Evolutionary conservation across 2,888 invertebrate genomes (phyloP).

Genomic region (Altica lythri): DNA sequence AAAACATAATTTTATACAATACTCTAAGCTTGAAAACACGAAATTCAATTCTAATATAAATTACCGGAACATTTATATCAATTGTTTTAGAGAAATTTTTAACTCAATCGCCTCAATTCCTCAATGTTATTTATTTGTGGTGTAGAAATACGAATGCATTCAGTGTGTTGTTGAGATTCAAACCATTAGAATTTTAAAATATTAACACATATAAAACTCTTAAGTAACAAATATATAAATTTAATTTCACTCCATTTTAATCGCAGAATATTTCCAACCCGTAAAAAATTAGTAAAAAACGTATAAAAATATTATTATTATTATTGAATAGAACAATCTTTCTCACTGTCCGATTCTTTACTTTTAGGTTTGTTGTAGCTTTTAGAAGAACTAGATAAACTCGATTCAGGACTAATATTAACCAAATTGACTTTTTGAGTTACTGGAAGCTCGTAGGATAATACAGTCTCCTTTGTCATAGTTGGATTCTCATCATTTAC

Average conservation of each 20-base stretch:
- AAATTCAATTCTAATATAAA: no score
- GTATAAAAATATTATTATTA: constrained; percentile 40
- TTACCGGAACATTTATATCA: no score
- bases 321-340: constrained; percentile 52
- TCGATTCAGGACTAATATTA: constrained; percentile 26
- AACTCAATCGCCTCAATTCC: no score
- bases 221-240: constrained; percentile 34
- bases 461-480: constrained; percentile 43
- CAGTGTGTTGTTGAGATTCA: no score
- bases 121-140: no score
- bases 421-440: constrained; percentile 31
- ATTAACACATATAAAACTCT: constrained; percentile 43
- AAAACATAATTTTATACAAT: constrained; percentile 48
- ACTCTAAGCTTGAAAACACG: constrained; percentile 33
- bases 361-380: constrained; percentile 27
- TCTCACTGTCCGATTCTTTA: constrained; percentile 44
- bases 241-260: constrained; percentile 39
- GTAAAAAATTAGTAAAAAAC: constrained; percentile 49
- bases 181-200: constrained; percentile 31
- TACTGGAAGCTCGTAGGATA: constrained; percentile 40
- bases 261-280: constrained; percentile 48
- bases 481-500: constrained; percentile 27
- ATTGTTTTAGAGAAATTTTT: no score
- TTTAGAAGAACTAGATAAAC: constrained; percentile 17
- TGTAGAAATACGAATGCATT: no score